Evolutionary conservation across 2,888 invertebrate genomes (phyloP).

Genomic region (Lordiphosa fenestrarum): DNA sequence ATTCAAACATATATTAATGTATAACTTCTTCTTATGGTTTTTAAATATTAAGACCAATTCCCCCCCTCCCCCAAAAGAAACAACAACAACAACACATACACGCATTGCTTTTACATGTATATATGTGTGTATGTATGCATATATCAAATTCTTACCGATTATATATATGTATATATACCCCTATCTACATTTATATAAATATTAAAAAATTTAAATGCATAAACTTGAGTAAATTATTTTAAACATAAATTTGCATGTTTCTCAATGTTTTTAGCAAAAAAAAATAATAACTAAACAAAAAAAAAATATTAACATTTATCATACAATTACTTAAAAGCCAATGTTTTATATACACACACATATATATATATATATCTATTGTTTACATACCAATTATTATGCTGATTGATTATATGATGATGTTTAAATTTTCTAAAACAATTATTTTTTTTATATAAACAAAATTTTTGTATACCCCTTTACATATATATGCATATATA

Average conservation of each 20-base stretch:
- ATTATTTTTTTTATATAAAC: slow-evolving; percentile 37
- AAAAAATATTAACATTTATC: slow-evolving; percentile 52
- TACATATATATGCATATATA: slow-evolving; percentile 33
- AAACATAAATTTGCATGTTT: slow-evolving; percentile 78
- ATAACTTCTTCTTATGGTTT: slow-evolving; percentile 53
- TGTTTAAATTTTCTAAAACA: slow-evolving; percentile 49
- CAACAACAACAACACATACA: slow-evolving; percentile 25
- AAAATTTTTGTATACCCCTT: slow-evolving; percentile 56
- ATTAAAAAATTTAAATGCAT: slow-evolving; percentile 31
- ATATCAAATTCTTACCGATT: slow-evolving; percentile 20
- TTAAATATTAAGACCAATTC: slow-evolving; percentile 41
- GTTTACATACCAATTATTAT: slow-evolving; percentile 40
- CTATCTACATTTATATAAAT: no score
- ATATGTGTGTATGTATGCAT: slow-evolving; percentile 38
- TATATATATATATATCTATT: slow-evolving; percentile 46
- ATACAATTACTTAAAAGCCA: slow-evolving; percentile 23
- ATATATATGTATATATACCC: slow-evolving; percentile 22
- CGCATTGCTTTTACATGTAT: slow-evolving; percentile 26
- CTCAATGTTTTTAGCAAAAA: slow-evolving; percentile 79
- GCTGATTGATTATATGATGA: slow-evolving; percentile 28
- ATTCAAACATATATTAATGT: slow-evolving; percentile 45
- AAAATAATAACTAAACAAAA: slow-evolving; percentile 29
- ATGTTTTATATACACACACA: slow-evolving; percentile 15
- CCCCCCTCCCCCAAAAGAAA: slow-evolving; percentile 4
- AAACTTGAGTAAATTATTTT: slow-evolving; percentile 67